A percentile compares a stretch with the other conserved stretches of the same genome.
phyloP scores from a whole-genome alignment of 1,140 invertebrate species.

The Hypothenemus hampei region DNA sequence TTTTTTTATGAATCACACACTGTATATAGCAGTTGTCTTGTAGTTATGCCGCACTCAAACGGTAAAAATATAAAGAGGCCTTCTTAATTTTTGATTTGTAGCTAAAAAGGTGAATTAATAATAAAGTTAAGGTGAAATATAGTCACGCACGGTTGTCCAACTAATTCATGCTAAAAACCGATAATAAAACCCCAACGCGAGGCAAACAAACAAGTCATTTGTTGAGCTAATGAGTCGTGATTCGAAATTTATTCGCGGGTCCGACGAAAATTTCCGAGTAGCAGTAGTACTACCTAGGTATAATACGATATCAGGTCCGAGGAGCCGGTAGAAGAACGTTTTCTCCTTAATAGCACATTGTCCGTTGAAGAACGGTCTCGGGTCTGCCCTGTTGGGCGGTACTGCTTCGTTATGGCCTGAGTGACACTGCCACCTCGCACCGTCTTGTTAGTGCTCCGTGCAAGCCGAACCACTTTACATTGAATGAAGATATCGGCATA shows the following conservation, averaged over 20 bases:
- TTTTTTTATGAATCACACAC: no score
- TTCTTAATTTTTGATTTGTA: no score
- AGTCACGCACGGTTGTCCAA: no score
- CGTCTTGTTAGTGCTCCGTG: constrained; percentile 42
- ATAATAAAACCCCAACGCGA: constrained; percentile 10
- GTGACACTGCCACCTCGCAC: constrained; percentile 44
- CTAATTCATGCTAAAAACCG: constrained; percentile 12
- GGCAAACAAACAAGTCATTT: constrained; percentile 26
- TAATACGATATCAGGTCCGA: no score
- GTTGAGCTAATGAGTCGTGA: constrained; percentile 27
- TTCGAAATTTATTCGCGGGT: constrained; percentile 20
- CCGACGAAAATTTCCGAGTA: constrained; percentile 19
- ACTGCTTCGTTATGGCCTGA: constrained; percentile 40
- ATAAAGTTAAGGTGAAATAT: no score
- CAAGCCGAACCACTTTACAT: constrained; percentile 42
- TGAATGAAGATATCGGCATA: constrained; percentile 46
- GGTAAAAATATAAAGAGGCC: no score
- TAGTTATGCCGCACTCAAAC: no score
- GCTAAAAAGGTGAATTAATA: no score
- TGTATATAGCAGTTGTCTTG: no score
- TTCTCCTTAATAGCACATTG: constrained; percentile 41
- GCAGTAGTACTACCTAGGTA: constrained; percentile 1
- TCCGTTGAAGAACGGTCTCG: constrained; percentile 33
- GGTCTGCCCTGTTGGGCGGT: constrained; percentile 36
- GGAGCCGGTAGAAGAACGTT: no score